Evolutionary conservation across 2,113 vertebrate genomes (phyloP), one percentile per base, ranked within the genome.

Genomic region (Leptobrachium leishanense): DNA sequence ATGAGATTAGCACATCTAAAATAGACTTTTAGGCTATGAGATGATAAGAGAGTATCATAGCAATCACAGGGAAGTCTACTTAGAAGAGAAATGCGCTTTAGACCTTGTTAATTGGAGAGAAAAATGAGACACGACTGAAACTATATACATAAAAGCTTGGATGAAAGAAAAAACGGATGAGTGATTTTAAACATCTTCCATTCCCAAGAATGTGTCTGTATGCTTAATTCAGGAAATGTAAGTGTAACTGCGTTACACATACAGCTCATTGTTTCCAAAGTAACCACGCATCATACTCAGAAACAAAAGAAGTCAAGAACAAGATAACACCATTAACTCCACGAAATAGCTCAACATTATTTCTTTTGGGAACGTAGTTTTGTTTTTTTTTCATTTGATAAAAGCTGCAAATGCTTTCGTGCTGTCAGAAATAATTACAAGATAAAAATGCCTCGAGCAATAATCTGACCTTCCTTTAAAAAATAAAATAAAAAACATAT

Each of bases 391-490:
- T 66, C 44, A 50, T 53, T 67, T 67, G 74, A 75, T 76, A 76
- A 68, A 76, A 76, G 65, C 74, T 57, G 40, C 10, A 76, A 68
- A 68, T 57, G 74, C 40, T 42, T 76, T 76, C 68, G 50, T 76
- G 39, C 54, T 67, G 74, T 68, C 74, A 12, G 50, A 76, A 76
- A 76, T 76, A 76, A 76, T 76, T 76, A 68, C 74, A 76, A 76
- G 74, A 76, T 76, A 76, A 72, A 74, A 75, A 65, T 76, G 31
- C 40, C 53, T 68, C 44, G 57, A 68, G 66, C 50, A 76, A 57
- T 57, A 12, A 50, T 42, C 46, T 41, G 74, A 76, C 74, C 74
- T 76, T 76, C 31, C 5, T 68, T 54, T 68, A 63, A 63, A 67
- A 44, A 20, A 39, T 40, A 8, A 43, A 20, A 20, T 40, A 11